Evolutionary conservation across 2,888 invertebrate genomes (phyloP).

Genomic region (Mellilla xanthometata): DNA sequence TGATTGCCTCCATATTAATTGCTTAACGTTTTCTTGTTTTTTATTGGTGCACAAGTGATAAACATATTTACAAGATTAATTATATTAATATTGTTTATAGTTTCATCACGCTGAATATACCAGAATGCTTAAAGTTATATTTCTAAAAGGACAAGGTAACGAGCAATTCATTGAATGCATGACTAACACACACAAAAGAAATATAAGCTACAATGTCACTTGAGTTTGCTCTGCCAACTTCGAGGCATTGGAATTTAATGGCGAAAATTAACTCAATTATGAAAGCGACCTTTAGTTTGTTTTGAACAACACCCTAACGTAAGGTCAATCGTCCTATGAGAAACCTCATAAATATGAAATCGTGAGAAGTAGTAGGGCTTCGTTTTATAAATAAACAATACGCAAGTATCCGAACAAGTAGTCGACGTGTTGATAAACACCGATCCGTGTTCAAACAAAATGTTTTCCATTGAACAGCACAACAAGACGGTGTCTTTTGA

Average conservation of each 20-base stretch:
- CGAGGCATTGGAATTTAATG: conserved; percentile 3
- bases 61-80: conserved; percentile 40
- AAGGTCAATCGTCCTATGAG: not conserved
- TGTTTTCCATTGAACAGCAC: conserved; percentile 49
- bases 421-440: conserved; percentile 61
- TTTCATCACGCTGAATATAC: conserved; percentile 32
- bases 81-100: conserved; percentile 51
- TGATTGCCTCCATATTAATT: conserved; percentile 75
- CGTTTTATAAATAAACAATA: conserved; percentile 57
- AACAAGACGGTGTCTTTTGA: conserved; percentile 38
- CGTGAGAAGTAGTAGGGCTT: conserved; percentile 47
- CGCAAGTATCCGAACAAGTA: conserved; percentile 48
- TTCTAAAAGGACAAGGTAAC: conserved; percentile 11
- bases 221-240: conserved; percentile 7
- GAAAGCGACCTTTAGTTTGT: no score
- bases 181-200: conserved; percentile 21
- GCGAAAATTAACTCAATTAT: not conserved
- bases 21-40: conserved; percentile 57
- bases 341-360: conserved; percentile 37
- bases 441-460: conserved; percentile 49
- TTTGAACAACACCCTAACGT: no score
- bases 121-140: conserved; percentile 16
- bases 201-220: conserved; percentile 4
- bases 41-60: conserved; percentile 31
- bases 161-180: conserved; percentile 13